Conservation (phyloP, 2,888 invertebrate genomes). For the Clunio marinus region DNA sequence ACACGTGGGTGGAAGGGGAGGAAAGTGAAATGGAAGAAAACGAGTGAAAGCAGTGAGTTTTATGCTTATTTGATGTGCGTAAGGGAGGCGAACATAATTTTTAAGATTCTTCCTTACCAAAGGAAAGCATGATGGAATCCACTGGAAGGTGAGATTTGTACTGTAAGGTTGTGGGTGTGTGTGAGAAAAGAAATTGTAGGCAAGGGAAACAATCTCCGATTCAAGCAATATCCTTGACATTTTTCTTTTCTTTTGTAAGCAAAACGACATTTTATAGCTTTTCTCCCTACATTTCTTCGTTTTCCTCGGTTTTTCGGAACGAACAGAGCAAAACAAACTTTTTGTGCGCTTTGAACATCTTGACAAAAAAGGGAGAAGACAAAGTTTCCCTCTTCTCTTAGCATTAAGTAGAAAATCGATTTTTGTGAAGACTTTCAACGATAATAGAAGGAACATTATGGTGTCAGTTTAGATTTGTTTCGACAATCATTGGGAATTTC, state of each 20-base stretch:
- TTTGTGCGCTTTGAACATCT: not conserved
- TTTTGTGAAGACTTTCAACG: constrained; percentile 4
- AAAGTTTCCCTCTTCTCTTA: constrained; percentile 11
- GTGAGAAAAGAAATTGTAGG: not conserved
- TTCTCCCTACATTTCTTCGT: not conserved
- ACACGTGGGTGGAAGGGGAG: not conserved
- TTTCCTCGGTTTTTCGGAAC: not conserved
- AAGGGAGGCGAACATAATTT: not conserved
- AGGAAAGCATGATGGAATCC: no score
- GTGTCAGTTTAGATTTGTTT: constrained; percentile 1
- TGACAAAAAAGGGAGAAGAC: constrained; percentile 11
- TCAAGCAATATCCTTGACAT: constrained; percentile 23
- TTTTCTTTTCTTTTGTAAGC: not conserved
- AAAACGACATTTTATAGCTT: not conserved
- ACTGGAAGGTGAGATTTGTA: not conserved
- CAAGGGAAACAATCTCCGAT: not conserved
- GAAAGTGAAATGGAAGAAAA: not conserved
- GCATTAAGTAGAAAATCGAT: not conserved
- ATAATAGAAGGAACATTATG: not conserved
- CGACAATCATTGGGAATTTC: not conserved
- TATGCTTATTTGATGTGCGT: constrained; percentile 15
- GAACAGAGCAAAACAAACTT: no score
- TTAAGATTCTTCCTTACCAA: no score
- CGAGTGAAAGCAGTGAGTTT: not conserved
- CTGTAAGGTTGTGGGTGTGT: not conserved